A percentile compares a stretch with the other conserved stretches of the same genome.
Conservation (phyloP, 2,797 vertebrate species). For the Xenopus petersii region DNA sequence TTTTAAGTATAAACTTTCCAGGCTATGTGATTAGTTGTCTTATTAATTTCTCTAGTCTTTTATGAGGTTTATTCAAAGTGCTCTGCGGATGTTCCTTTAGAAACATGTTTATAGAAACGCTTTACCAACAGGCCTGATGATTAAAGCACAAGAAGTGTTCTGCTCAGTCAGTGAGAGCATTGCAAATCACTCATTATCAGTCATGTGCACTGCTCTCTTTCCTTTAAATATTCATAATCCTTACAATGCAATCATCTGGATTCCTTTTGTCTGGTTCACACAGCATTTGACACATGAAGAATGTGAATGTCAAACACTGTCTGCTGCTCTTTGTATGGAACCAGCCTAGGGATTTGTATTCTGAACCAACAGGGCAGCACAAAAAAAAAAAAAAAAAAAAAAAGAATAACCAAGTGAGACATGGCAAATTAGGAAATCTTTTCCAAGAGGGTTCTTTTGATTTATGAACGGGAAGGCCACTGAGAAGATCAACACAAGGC, state of each 20-base stretch:
- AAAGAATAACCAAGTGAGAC: conserved; percentile 24
- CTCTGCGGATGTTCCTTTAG: neutral
- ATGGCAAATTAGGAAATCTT: conserved; percentile 39
- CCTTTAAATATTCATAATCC: conserved; percentile 59
- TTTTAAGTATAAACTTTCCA: neutral
- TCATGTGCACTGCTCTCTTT: conserved; percentile 40
- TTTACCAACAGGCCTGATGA: conserved; percentile 9
- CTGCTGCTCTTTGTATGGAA: conserved; percentile 57
- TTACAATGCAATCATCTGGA: conserved; percentile 40
- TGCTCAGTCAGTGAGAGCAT: conserved; percentile 37
- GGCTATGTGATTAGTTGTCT: neutral
- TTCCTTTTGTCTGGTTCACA: conserved; percentile 63
- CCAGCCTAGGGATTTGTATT: conserved; percentile 62
- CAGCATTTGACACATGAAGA: conserved; percentile 56
- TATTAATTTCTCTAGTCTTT: neutral
- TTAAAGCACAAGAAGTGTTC: conserved; percentile 42
- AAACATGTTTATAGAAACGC: neutral
- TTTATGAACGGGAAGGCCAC: conserved; percentile 58
- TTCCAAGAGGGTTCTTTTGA: conserved; percentile 44
- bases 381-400: conserved; percentile 11
- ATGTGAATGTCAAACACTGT: conserved; percentile 60
- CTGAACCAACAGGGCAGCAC: conserved; percentile 48
- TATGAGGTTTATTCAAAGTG: neutral
- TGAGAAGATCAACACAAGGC: conserved; percentile 63
- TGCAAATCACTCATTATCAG: conserved; percentile 53